A percentile compares a stretch with the other conserved stretches of the same genome.
These are phyloP conservation scores for Erythrolamprus reginae DNA, from an alignment of 2,113 vertebrate species.

Conservation along the genomic window DNA sequence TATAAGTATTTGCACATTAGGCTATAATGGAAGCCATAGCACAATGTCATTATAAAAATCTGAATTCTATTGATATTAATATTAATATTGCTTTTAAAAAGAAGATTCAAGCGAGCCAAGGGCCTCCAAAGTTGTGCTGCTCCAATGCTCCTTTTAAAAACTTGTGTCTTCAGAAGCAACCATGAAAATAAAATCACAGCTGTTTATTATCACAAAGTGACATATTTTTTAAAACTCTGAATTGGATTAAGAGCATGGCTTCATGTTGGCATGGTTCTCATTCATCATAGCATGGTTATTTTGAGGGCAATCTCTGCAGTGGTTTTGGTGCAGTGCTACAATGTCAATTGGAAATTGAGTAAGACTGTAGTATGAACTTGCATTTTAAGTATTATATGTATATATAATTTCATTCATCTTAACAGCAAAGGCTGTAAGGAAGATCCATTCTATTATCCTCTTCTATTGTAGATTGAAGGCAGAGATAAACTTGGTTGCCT, in stretches of 20 bases:
- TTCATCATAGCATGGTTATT: background rate
- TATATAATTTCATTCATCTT: background rate
- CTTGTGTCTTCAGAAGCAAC: background rate
- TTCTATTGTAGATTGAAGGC: background rate
- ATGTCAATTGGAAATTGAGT: background rate
- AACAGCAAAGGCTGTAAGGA: background rate
- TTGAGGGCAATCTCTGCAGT: background rate
- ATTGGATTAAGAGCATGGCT: background rate
- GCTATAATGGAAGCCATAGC: background rate
- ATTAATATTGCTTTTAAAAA: background rate
- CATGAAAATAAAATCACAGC: background rate
- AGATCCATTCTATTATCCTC: background rate
- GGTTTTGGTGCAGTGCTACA: background rate
- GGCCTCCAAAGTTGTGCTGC: background rate
- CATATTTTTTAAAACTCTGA: background rate
- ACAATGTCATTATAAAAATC: background rate
- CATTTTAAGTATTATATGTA: background rate
- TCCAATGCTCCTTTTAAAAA: background rate
- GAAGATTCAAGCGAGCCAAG: background rate
- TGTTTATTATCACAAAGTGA: background rate
- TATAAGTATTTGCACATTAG: background rate
- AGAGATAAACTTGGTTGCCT: background rate
- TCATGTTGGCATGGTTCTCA: background rate
- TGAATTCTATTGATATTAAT: background rate
- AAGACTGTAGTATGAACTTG: background rate